phyloP scores from a whole-genome alignment of 2,113 vertebrate species.

The Pomatorhinus ruficollis region DNA sequence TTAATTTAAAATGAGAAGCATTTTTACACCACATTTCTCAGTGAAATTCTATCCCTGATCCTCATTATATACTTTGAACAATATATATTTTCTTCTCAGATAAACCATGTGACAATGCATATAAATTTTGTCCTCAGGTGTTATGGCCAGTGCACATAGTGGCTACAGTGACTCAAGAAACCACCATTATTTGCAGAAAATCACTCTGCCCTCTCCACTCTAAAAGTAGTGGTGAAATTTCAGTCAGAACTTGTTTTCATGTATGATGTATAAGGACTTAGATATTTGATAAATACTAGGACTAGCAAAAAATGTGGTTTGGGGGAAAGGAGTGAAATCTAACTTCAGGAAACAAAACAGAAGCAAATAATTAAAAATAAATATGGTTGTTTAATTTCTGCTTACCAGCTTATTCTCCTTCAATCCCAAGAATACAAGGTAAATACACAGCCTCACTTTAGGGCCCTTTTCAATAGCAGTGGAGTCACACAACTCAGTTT shows the following conservation, averaged over 20 bases:
- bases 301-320: background rate
- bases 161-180: background rate
- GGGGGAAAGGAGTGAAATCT: background rate
- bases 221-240: background rate
- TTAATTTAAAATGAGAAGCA: conserved; percentile 75
- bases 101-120: background rate
- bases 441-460: background rate
- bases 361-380: background rate
- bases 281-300: background rate
- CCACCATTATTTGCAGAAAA: background rate
- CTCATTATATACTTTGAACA: background rate
- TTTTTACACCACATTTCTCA: conserved; percentile 60
- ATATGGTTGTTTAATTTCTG: background rate
- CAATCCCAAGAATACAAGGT: background rate
- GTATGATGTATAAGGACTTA: background rate
- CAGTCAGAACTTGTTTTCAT: background rate
- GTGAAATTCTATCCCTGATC: conserved; percentile 29
- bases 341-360: background rate
- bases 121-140: background rate
- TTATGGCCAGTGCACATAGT: background rate
- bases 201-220: background rate
- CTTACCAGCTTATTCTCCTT: background rate
- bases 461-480: background rate
- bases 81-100: background rate
- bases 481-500: background rate